These are phyloP conservation scores for Acronicta leporina DNA, from an alignment of 2,888 invertebrate species.

Conservation along the genomic window DNA sequence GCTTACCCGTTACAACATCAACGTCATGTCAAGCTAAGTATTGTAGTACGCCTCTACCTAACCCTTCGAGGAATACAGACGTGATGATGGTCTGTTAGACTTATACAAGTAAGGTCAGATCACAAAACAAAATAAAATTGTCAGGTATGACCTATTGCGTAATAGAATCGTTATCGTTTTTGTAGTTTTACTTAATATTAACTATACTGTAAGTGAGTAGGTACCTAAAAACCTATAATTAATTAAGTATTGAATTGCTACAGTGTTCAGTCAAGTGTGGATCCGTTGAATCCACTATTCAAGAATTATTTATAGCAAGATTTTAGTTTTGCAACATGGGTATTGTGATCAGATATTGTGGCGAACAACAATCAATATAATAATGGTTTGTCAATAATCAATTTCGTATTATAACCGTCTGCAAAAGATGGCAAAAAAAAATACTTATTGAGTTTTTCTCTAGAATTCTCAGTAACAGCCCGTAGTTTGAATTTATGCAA, in stretches of 20 bases:
- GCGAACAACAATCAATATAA: slow-evolving; percentile 3
- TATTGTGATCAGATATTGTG: slow-evolving; percentile 10
- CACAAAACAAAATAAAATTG: no score
- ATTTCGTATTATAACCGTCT: background rate
- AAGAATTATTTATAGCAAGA: slow-evolving; percentile 14
- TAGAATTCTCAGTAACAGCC: no score
- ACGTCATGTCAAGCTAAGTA: no score
- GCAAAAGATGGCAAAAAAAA: no score
- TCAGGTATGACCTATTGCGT: background rate
- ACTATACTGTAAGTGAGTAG: slow-evolving; percentile 6
- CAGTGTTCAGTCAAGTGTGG: slow-evolving; percentile 8
- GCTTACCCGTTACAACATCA: no score
- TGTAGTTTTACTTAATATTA: slow-evolving; percentile 2
- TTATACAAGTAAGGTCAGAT: no score
- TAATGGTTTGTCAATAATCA: slow-evolving; percentile 5
- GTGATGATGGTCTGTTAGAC: no score
- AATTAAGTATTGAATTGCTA: slow-evolving; percentile 11
- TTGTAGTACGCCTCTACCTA: no score
- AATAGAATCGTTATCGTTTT: background rate
- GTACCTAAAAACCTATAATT: no score
- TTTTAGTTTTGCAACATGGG: slow-evolving; percentile 6
- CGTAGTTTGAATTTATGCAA: no score
- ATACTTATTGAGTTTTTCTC: no score
- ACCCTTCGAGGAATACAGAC: no score
- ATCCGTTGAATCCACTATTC: slow-evolving; percentile 16